Percentiles rank a stretch among this genome's conserved stretches.
Conservation (phyloP, 1,140 invertebrate species). For the Zeugodacus cucurbitae region DNA sequence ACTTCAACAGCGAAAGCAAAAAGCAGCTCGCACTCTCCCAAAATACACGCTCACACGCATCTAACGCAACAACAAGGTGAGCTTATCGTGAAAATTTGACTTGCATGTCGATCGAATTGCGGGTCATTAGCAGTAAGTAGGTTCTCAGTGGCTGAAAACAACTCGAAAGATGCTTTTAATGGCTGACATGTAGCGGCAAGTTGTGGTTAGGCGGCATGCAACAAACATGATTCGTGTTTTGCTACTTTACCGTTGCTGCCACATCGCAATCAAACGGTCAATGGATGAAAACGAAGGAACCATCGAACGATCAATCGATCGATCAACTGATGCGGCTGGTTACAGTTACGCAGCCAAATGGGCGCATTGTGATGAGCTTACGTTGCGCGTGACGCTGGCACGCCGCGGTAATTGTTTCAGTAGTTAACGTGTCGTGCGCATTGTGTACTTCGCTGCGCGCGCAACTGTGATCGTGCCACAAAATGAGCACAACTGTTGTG, state of each 20-base stretch:
- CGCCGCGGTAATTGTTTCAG: slow-evolving; percentile 21
- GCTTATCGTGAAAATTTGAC: too few species aligned
- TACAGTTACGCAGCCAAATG: slow-evolving; percentile 22
- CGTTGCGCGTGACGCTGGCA: not conserved
- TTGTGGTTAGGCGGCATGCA: not conserved
- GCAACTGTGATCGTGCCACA: slow-evolving; percentile 3
- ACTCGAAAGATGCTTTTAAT: not conserved
- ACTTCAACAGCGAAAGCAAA: not conserved
- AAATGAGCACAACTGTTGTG: not conserved
- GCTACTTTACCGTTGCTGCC: not conserved
- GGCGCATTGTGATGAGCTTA: slow-evolving; percentile 13
- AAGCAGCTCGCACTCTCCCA: not conserved
- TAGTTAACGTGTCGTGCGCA: slow-evolving; percentile 1
- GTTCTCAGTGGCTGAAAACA: not conserved
- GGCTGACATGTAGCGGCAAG: not conserved
- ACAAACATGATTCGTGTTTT: not conserved
- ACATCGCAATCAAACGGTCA: not conserved
- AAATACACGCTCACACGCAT: too few species aligned
- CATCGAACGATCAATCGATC: not conserved
- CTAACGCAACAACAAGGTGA: too few species aligned
- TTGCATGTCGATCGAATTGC: not conserved
- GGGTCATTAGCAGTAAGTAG: not conserved
- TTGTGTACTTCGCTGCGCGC: not conserved
- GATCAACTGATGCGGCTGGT: not conserved
- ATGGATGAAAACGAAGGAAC: not conserved